Percentiles rank a stretch among this genome's conserved stretches.
These are phyloP conservation scores for Orthosia incerta DNA, from an alignment of 2,888 invertebrate species.

Conservation along the genomic window DNA sequence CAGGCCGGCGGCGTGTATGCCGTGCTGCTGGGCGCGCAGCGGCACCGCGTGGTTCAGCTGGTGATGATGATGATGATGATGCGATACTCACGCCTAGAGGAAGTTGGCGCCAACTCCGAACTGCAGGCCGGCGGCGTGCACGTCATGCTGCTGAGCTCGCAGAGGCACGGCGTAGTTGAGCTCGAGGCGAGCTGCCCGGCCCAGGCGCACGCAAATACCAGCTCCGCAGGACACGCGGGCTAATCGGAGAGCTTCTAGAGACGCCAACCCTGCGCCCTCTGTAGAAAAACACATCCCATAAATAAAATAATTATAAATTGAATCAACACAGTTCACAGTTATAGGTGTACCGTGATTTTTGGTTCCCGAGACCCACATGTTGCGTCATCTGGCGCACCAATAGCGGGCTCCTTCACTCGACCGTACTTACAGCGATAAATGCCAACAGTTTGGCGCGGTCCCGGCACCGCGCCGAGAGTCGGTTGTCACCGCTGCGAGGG, in stretches of 20 bases:
- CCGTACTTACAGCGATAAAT: too few species aligned
- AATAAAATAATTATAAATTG: too few species aligned
- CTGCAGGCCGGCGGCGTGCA: constrained; percentile 92
- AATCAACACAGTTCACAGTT: too few species aligned
- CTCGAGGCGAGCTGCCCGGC: constrained; percentile 96
- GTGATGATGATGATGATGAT: too few species aligned
- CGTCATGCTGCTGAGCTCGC: constrained; percentile 91
- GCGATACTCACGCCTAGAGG: constrained; percentile 77
- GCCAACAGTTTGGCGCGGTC: too few species aligned
- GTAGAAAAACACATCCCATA: constrained; percentile 72
- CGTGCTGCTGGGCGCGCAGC: constrained; percentile 90
- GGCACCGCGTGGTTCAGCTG: constrained; percentile 98
- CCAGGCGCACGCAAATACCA: constrained; percentile 92
- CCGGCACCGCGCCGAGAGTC: too few species aligned
- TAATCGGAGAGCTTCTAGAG: constrained; percentile 84
- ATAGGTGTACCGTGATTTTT: too few species aligned
- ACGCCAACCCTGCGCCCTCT: constrained; percentile 83
- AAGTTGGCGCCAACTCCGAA: constrained; percentile 96
- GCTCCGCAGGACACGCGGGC: constrained; percentile 94
- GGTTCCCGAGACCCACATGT: too few species aligned
- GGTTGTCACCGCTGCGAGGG: too few species aligned
- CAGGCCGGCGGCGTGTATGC: constrained; percentile 91
- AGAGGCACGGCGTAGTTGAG: constrained; percentile 97
- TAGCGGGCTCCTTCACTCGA: too few species aligned
- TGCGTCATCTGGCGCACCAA: too few species aligned